Conservation (phyloP, 2,113 vertebrate genomes). For the Hylia prasina region DNA sequence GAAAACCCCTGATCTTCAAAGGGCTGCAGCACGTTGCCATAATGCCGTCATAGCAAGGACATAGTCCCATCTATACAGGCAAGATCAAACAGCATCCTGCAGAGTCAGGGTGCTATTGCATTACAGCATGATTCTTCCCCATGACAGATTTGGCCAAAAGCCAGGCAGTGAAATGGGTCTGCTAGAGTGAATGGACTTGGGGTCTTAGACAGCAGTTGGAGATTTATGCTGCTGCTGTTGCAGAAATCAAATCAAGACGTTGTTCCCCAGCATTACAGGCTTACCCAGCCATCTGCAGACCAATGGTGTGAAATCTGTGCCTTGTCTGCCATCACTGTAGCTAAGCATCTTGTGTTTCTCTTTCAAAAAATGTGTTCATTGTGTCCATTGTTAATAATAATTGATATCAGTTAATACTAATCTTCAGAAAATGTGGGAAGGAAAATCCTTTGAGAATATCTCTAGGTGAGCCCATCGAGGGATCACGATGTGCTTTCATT, state of each 20-base stretch:
- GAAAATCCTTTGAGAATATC: not conserved
- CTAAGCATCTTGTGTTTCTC: not conserved
- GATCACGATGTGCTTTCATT: not conserved
- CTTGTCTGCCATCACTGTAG: not conserved
- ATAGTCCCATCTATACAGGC: not conserved
- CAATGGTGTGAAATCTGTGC: not conserved
- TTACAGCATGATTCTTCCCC: conserved; percentile 36
- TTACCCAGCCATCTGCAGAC: not conserved
- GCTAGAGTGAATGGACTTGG: not conserved
- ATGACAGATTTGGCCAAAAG: conserved; percentile 35
- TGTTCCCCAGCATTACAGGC: not conserved
- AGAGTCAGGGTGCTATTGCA: conserved; percentile 32
- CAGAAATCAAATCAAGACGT: conserved; percentile 13
- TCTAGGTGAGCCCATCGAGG: not conserved
- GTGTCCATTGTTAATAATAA: not conserved
- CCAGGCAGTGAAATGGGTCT: conserved; percentile 21
- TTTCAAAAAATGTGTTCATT: not conserved
- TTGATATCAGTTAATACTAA: not conserved
- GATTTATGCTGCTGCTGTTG: conserved; percentile 24
- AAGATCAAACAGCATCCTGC: conserved; percentile 58
- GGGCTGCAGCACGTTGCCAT: not conserved
- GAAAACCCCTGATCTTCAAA: conserved; percentile 12
- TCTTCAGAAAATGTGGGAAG: not conserved
- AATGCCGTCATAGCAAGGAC: not conserved
- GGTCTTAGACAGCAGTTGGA: not conserved